Base-by-base conservation (phyloP, 2,888 invertebrate genomes). In the Tanypteryx hageni region DNA sequence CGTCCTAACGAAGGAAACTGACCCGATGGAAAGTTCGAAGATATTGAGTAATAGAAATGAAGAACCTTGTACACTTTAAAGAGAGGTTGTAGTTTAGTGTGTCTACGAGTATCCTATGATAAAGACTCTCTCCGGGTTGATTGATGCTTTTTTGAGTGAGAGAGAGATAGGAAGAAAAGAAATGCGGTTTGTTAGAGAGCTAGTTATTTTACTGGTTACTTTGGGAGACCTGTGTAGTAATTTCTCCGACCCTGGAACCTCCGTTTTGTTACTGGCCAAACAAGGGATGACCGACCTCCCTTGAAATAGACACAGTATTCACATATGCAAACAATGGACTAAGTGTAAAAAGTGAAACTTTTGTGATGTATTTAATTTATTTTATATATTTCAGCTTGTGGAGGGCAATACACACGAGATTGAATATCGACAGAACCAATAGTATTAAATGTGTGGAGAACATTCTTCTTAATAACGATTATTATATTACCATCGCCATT, bases 401-500 rank as follows among this genome's bases (percentile, higher is more conserved):
- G 89, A 68, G 31, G n/a, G 64, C 61, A 64, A 86, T 61, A 61
- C 86, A 68, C 31, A 89, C n/a, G 64, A 44, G 31, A 18, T 64
- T 68, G 68, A 89, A 89, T 58, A 64, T 89, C 64, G 64, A 89
- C 44, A 76, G 64, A 89, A 89, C 89, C 89, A 89, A 89, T 89
- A 89, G 89, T 89, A 89, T 89, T 89, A 64, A 64, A 89, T 89
- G 89, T 89, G 89, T 89, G 89, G 27, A 44, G 89, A 89, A 64
- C 44, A 64, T 68, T 89, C 64, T 85, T 89, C 89, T 89, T 59
- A 64, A n/a, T 89, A 16, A 89, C 61, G 44, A 61, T 61, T 89
- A 64, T 68, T 68, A 61, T 89, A 89, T 5, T 89, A 44, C 68
- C 89, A 89, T 68, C 89, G 64, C 18, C 64, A 89, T 61, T 89